A percentile compares a stretch with the other conserved stretches of the same genome.
These are phyloP conservation scores for Acleris cristana DNA, from an alignment of 2,888 invertebrate species.

Conservation along the genomic window DNA sequence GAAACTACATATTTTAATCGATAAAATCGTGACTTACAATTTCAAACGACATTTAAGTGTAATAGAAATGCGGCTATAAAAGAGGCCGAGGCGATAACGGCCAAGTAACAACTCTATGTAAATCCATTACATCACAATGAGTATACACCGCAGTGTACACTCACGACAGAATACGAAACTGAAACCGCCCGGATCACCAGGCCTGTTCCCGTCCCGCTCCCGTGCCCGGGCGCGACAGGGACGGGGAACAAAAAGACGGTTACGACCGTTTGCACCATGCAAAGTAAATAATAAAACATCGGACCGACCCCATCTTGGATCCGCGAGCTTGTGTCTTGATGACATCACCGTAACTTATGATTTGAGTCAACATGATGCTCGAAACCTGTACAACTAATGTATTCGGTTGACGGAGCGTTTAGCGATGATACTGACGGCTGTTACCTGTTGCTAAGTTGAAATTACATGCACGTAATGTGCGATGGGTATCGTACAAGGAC, in stretches of 20 bases:
- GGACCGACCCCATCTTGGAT: slow-evolving; percentile 67
- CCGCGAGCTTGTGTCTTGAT: slow-evolving; percentile 62
- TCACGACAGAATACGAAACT: slow-evolving; percentile 14
- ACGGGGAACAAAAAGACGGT: slow-evolving; percentile 72
- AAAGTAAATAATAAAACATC: slow-evolving; percentile 76
- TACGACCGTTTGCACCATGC: slow-evolving; percentile 70
- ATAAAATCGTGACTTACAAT: slow-evolving; percentile 40
- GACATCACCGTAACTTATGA: slow-evolving; percentile 80
- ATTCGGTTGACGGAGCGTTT: slow-evolving; percentile 57
- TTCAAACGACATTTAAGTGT: slow-evolving; percentile 38
- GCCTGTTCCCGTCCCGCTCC: slow-evolving; percentile 53
- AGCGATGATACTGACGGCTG: slow-evolving; percentile 42
- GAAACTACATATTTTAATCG: neutral
- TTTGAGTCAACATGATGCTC: slow-evolving; percentile 68
- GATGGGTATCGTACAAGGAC: slow-evolving; percentile 45
- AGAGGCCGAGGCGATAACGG: slow-evolving; percentile 42
- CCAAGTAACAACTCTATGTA: slow-evolving; percentile 36
- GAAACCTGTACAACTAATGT: slow-evolving; percentile 54
- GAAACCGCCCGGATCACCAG: slow-evolving; percentile 7
- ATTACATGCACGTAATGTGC: slow-evolving; percentile 41
- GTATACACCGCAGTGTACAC: slow-evolving; percentile 14
- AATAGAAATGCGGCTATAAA: slow-evolving; percentile 42
- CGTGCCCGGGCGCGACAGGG: slow-evolving; percentile 56
- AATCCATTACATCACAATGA: slow-evolving; percentile 41
- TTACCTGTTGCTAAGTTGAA: slow-evolving; percentile 58